These are phyloP conservation scores for Nomada ruficornis DNA, from an alignment of 2,888 invertebrate genomes.

Conservation along the genomic window DNA sequence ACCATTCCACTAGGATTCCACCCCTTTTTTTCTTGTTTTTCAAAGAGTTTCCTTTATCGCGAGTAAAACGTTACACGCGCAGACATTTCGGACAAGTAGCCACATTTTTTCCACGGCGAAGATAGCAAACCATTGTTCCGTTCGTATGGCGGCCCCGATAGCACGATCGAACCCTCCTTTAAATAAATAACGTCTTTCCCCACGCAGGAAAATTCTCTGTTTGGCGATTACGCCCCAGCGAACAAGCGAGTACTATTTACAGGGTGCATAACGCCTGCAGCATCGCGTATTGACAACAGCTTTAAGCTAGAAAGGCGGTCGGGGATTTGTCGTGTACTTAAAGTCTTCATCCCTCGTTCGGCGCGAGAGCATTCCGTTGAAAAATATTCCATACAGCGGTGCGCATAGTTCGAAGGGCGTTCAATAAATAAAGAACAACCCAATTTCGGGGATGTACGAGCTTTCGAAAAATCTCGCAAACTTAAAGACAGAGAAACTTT, in stretches of 20 bases:
- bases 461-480: too few species aligned
- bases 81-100: background rate
- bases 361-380: background rate
- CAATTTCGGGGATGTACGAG: too few species aligned
- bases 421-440: too few species aligned
- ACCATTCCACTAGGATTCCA: background rate
- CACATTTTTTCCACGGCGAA: background rate
- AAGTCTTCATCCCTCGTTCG: background rate
- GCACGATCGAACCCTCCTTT: conserved; percentile 1
- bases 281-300: background rate
- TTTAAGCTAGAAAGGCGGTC: background rate
- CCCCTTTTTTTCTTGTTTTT: background rate
- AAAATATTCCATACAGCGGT: background rate
- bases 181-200: conserved; percentile 21
- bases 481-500: too few species aligned
- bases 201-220: background rate
- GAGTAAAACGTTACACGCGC: background rate
- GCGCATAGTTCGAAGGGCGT: too few species aligned
- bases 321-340: background rate
- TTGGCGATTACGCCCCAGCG: background rate
- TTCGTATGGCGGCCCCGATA: background rate
- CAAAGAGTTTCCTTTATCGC: background rate
- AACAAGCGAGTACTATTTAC: background rate
- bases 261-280: background rate
- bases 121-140: conserved; percentile 3